Conservation (phyloP, 2,113 vertebrate species). For the Ammospiza nelsoni region DNA sequence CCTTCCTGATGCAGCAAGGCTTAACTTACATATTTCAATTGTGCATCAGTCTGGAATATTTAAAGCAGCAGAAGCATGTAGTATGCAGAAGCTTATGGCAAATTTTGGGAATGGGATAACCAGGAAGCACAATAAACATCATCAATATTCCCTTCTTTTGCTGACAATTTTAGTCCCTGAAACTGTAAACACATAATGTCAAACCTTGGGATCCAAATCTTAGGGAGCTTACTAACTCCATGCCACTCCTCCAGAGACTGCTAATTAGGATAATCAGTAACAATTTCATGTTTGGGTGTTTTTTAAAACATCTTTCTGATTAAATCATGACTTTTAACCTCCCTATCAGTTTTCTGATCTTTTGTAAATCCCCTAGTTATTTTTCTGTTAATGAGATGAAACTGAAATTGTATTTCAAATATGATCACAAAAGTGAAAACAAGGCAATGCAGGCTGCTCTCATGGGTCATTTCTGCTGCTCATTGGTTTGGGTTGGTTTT, state of each 20-base stretch:
- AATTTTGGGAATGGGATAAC: neutral
- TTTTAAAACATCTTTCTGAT: neutral
- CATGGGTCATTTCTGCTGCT: neutral
- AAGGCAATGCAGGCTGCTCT: neutral
- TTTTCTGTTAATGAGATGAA: neutral
- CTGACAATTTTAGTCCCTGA: neutral
- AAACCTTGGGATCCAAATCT: neutral
- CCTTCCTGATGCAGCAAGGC: neutral
- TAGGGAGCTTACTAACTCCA: neutral
- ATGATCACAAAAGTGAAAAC: neutral
- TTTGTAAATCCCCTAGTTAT: neutral
- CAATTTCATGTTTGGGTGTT: neutral
- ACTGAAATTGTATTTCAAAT: neutral
- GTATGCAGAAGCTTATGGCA: neutral
- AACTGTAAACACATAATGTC: neutral
- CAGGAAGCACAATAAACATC: neutral
- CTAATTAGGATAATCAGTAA: conserved; percentile 2
- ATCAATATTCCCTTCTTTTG: neutral
- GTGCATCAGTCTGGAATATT: neutral
- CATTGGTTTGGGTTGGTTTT: neutral
- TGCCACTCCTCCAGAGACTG: neutral
- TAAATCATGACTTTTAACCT: neutral
- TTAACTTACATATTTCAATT: neutral
- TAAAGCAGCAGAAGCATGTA: neutral
- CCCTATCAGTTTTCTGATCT: neutral